Conservation (phyloP, 1,140 invertebrate species). For the Drosophila ohnishii region DNA sequence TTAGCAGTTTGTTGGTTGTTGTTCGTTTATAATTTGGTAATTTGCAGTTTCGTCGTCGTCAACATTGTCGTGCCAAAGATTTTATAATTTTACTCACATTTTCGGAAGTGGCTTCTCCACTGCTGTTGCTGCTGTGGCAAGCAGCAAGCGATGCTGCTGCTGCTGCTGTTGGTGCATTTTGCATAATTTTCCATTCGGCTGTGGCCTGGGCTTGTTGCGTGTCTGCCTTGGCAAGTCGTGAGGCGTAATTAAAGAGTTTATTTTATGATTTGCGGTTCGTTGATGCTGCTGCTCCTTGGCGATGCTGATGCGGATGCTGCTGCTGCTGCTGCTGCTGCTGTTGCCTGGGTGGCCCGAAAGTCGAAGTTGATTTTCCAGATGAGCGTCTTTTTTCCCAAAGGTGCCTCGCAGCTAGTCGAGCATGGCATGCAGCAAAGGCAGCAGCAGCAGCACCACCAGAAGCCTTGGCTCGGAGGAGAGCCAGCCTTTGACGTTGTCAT, state of each 20-base stretch:
- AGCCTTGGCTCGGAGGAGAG: conserved; percentile 6
- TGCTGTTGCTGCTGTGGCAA: conserved; percentile 19
- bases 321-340: conserved; percentile 25
- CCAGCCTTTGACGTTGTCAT: conserved; percentile 68
- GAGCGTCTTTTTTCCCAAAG: conserved; percentile 62
- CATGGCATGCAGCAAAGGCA: conserved; percentile 41
- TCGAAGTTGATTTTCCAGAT: conserved; percentile 75
- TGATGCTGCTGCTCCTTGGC: conserved; percentile 31
- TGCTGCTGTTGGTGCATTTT: conserved; percentile 63
- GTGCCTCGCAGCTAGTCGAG: conserved; percentile 62
- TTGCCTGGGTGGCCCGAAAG: conserved; percentile 64
- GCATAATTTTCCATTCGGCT: conserved; percentile 77
- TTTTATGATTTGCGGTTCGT: conserved; percentile 76
- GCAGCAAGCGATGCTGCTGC: conserved; percentile 17
- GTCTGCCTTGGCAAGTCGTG: conserved; percentile 63
- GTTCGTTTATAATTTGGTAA: conserved; percentile 78
- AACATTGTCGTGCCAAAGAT: conserved; percentile 75
- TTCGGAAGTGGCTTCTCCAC: conserved; percentile 66
- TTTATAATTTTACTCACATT: conserved; percentile 77
- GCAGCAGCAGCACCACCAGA: conserved; percentile 2
- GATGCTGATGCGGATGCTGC: conserved; percentile 28
- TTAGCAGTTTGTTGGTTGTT: conserved; percentile 41
- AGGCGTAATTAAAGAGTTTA: conserved; percentile 81
- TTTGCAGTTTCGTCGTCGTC: conserved; percentile 77
- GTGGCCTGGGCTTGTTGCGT: conserved; percentile 61